Percentiles rank a stretch among this genome's conserved stretches.
phyloP scores from a whole-genome alignment of 2,113 vertebrate genomes.

The Coracopsis vasa region DNA sequence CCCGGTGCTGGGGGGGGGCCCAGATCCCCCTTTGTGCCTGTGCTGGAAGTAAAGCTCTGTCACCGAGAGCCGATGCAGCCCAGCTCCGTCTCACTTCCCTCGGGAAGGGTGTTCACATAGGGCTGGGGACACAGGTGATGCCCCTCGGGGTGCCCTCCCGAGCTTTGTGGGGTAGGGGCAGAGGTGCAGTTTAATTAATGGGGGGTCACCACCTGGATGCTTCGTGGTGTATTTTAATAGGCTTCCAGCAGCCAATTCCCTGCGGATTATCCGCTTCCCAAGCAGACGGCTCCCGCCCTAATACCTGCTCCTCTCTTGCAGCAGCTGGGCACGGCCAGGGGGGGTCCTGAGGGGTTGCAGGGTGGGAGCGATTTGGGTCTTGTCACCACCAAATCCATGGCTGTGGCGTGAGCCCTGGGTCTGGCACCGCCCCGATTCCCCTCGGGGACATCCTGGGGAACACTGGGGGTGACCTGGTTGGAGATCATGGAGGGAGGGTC shows the following conservation, averaged over 20 bases:
- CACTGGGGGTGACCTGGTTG: not conserved
- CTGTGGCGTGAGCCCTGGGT: not conserved
- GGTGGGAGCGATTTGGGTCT: not conserved
- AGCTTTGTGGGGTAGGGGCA: not conserved
- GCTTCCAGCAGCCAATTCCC: conserved; percentile 14
- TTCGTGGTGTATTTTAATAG: not conserved
- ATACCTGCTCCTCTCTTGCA: not conserved
- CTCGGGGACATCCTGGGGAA: not conserved
- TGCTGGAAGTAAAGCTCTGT: not conserved
- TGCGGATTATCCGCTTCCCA: not conserved
- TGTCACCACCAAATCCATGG: too few species aligned
- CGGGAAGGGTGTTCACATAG: not conserved
- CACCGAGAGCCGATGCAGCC: rapidly evolving
- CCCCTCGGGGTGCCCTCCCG: too few species aligned
- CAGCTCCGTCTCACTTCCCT: not conserved
- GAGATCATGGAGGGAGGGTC: not conserved
- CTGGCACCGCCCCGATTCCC: not conserved
- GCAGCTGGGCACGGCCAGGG: not conserved
- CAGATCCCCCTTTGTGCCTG: rapidly evolving
- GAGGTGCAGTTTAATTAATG: not conserved
- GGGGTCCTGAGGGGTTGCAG: not conserved
- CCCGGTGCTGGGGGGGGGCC: not conserved
- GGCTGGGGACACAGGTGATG: not conserved
- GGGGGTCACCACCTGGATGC: not conserved
- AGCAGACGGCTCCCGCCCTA: not conserved